Percentiles rank a stretch among this genome's conserved stretches.
Evolutionary conservation across 2,113 vertebrate genomes (phyloP).

Genomic region (Urocolius indicus): DNA sequence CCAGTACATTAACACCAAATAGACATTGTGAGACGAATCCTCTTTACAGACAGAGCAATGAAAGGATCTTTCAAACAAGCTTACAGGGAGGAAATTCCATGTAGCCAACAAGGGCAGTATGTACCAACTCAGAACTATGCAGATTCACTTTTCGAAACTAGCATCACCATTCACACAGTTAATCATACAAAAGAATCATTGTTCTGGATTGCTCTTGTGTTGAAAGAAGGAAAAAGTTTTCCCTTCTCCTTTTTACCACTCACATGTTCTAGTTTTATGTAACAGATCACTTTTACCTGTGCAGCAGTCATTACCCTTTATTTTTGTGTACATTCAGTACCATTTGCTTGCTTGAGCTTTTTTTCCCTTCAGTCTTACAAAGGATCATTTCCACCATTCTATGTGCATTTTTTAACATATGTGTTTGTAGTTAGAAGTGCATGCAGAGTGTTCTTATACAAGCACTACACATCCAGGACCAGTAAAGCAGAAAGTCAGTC

Average conservation of each 20-base stretch:
- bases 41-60: neutral
- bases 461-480: neutral
- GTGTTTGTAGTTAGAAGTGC: neutral
- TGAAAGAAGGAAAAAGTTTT: neutral
- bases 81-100: neutral
- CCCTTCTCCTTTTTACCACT: neutral
- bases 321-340: constrained; percentile 28
- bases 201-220: neutral
- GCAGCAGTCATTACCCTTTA: constrained; percentile 23
- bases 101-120: neutral
- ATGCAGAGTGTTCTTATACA: neutral
- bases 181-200: neutral
- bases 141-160: constrained; percentile 4
- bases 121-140: neutral
- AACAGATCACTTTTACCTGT: constrained; percentile 35
- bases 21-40: neutral
- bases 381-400: neutral
- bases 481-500: neutral
- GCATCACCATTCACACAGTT: neutral
- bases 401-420: neutral
- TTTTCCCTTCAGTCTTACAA: constrained; percentile 5
- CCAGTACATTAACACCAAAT: neutral
- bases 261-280: neutral
- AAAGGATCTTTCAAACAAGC: neutral
- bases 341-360: constrained; percentile 18